These are phyloP conservation scores for Prietella phreatophila DNA, from an alignment of 2,113 vertebrate genomes.

Conservation along the genomic window DNA sequence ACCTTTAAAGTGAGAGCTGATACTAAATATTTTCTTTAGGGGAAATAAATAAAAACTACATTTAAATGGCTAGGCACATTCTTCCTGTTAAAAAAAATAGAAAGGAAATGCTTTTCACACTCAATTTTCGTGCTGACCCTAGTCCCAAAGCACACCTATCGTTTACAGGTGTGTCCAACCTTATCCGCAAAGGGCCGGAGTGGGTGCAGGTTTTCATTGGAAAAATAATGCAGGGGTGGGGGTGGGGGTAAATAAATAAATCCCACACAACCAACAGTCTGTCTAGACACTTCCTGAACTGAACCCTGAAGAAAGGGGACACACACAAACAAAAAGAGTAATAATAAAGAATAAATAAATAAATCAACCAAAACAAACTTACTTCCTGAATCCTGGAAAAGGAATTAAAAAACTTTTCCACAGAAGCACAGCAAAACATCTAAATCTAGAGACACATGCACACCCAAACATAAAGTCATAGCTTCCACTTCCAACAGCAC, in stretches of 20 bases:
- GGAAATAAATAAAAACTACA: no score
- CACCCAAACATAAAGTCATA: not conserved
- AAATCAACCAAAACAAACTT: not conserved
- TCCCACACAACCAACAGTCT: not conserved
- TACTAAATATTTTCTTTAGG: no score
- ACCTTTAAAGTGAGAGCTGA: not conserved
- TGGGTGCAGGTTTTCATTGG: no score
- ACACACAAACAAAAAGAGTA: no score
- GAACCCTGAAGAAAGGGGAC: not conserved
- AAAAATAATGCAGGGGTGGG: no score
- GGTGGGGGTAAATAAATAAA: not conserved
- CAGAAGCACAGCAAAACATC: conserved; percentile 9
- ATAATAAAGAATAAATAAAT: no score
- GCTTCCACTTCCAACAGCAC: not conserved
- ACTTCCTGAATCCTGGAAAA: not conserved
- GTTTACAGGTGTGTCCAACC: not conserved
- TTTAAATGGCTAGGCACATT: not conserved
- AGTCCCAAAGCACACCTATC: no score
- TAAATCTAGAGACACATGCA: conserved; percentile 13
- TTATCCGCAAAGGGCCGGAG: no score
- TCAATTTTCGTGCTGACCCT: not conserved
- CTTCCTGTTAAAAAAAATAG: no score
- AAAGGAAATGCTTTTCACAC: not conserved
- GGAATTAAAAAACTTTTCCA: not conserved
- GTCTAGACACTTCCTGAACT: not conserved